phyloP scores from a whole-genome alignment of 2,797 vertebrate species.

The Neopelma chrysocephalum region DNA sequence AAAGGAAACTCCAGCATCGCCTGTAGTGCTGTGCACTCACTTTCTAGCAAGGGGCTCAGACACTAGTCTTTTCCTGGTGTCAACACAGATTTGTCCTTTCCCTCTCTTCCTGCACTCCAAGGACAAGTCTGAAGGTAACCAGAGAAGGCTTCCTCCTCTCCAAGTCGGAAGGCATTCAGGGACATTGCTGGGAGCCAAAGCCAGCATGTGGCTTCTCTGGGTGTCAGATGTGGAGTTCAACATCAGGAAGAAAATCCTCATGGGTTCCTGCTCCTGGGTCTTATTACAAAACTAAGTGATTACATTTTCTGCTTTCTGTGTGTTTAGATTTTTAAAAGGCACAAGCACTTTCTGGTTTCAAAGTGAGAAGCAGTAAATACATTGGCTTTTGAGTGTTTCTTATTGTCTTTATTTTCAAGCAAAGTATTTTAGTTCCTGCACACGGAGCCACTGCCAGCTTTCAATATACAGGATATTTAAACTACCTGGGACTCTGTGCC shows the following conservation, averaged over 20 bases:
- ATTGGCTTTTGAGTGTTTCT: not conserved
- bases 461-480: not conserved
- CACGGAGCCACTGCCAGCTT: not conserved
- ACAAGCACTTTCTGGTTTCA: not conserved
- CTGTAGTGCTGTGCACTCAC: not conserved
- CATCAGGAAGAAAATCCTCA: not conserved
- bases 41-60: not conserved
- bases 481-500: not conserved
- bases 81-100: not conserved
- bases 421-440: not conserved
- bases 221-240: not conserved
- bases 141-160: not conserved
- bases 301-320: not conserved
- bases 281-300: not conserved
- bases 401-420: not conserved
- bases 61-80: not conserved
- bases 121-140: conserved; percentile 16
- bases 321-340: not conserved
- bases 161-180: not conserved
- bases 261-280: not conserved
- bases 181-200: not conserved
- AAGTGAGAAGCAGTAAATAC: not conserved
- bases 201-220: not conserved
- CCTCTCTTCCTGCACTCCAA: not conserved
- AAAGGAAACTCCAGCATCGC: not conserved